A percentile compares a stretch with the other conserved stretches of the same genome.
Evolutionary conservation across 2,797 vertebrate species (phyloP).

Genomic region (Gallinago solitaria): DNA sequence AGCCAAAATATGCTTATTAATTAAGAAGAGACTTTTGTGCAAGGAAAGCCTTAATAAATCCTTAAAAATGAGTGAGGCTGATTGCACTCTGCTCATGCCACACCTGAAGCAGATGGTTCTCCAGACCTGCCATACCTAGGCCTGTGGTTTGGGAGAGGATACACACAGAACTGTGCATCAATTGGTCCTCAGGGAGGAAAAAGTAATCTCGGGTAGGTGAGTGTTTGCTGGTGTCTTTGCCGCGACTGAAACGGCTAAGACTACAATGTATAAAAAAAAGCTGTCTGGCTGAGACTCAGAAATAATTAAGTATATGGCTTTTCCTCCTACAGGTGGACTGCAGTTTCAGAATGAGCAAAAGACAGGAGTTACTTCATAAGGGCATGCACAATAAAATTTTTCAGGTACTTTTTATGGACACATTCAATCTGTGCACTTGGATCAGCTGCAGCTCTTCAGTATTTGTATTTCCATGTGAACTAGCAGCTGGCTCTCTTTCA

Average conservation of each 20-base stretch:
- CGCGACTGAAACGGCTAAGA: background rate
- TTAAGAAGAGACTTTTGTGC: background rate
- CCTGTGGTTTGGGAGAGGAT: background rate
- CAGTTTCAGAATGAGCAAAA: background rate
- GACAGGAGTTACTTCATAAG: background rate
- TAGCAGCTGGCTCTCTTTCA: constrained; percentile 45
- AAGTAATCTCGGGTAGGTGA: background rate
- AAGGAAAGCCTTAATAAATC: background rate
- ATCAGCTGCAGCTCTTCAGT: constrained; percentile 14
- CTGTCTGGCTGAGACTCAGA: background rate
- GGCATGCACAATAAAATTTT: background rate
- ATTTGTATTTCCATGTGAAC: constrained; percentile 43
- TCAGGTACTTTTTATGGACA: constrained; percentile 12
- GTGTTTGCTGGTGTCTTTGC: background rate
- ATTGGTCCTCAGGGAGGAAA: background rate
- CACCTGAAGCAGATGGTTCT: background rate
- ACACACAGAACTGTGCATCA: background rate
- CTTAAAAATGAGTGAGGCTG: background rate
- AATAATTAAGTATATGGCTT: background rate
- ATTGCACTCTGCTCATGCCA: background rate
- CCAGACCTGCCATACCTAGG: background rate
- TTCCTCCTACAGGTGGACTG: background rate
- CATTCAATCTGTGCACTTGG: constrained; percentile 27
- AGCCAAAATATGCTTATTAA: background rate
- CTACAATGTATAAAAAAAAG: background rate